Evolutionary conservation across 2,888 invertebrate genomes (phyloP).

Genomic region (Drosophila cyrtoloma): DNA sequence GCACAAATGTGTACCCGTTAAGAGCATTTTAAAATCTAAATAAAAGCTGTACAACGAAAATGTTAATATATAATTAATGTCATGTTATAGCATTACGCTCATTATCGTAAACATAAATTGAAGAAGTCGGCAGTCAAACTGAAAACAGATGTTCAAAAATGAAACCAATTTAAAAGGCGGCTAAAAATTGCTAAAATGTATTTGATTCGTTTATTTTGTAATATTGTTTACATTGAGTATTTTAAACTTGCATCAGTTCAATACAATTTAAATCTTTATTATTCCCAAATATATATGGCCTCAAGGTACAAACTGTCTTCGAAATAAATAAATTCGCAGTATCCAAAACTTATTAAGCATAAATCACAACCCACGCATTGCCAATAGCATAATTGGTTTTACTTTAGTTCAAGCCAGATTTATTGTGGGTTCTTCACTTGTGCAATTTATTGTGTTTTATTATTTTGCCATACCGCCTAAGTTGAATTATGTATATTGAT

Average conservation of each 20-base stretch:
- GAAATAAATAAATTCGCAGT: background rate
- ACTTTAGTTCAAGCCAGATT: no score
- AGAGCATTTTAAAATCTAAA: background rate
- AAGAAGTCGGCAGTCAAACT: background rate
- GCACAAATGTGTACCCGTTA: conserved; percentile 21
- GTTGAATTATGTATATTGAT: conserved; percentile 1
- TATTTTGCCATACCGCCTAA: conserved; percentile 7
- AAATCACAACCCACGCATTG: conserved; percentile 1
- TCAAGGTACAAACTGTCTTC: background rate
- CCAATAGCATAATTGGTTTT: background rate
- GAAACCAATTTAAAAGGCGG: background rate
- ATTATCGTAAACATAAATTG: conserved; percentile 7
- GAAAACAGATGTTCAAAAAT: background rate
- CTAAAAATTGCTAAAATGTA: background rate
- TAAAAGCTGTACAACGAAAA: background rate
- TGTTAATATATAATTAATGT: conserved; percentile 36
- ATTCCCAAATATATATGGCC: background rate
- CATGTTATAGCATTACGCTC: background rate
- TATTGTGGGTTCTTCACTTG: background rate
- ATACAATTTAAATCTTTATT: background rate
- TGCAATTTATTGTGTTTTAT: background rate
- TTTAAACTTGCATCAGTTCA: background rate
- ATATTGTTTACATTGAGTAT: background rate
- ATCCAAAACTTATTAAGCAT: background rate
- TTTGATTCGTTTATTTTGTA: background rate